Evolutionary conservation across 2,113 vertebrate species (phyloP).

Genomic region (Tyrannus savana): DNA sequence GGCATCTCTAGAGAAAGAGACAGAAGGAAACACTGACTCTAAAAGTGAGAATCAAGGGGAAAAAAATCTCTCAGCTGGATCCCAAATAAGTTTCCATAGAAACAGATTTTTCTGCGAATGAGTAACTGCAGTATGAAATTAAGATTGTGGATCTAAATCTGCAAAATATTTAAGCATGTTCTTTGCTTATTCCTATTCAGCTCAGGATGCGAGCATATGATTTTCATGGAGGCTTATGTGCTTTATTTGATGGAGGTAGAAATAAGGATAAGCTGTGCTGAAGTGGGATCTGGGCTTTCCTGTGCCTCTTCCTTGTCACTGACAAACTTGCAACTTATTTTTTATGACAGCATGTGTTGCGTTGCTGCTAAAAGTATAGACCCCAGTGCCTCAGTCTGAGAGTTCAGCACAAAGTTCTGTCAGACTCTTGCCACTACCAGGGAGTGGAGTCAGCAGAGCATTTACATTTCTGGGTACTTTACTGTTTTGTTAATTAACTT

Average conservation of each 20-base stretch:
- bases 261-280: not conserved
- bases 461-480: constrained; percentile 33
- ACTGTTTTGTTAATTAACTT: constrained; percentile 64
- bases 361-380: not conserved
- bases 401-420: not conserved
- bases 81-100: constrained; percentile 56
- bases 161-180: constrained; percentile 51
- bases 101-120: constrained; percentile 11
- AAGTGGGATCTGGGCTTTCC: not conserved
- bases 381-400: not conserved
- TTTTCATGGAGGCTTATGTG: constrained; percentile 27
- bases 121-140: constrained; percentile 22
- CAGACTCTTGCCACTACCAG: not conserved
- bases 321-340: not conserved
- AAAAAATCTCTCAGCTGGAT: constrained; percentile 20
- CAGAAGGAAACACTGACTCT: not conserved
- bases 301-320: not conserved
- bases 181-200: constrained; percentile 29
- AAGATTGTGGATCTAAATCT: constrained; percentile 39
- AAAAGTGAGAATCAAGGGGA: constrained; percentile 33
- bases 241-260: constrained; percentile 19
- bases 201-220: constrained; percentile 3
- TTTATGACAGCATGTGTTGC: not conserved
- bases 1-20: constrained; percentile 17
- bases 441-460: constrained; percentile 25